Evolutionary conservation across 2,888 invertebrate genomes (phyloP).

Genomic region (Trachelus iudaicus): DNA sequence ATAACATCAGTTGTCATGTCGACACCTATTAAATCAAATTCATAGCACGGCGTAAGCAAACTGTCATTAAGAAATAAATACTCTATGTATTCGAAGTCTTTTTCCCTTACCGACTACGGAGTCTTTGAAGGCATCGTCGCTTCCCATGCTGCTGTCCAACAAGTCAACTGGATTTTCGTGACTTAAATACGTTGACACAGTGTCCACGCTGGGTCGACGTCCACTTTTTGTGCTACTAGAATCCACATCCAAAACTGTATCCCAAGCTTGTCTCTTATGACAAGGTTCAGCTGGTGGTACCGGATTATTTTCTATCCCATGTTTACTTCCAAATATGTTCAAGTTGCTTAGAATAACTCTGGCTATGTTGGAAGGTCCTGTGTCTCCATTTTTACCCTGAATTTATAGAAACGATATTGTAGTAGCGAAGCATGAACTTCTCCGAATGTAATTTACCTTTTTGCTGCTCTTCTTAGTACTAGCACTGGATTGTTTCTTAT

Average conservation of each 20-base stretch:
- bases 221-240: slow-evolving; percentile 81
- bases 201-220: slow-evolving; percentile 85
- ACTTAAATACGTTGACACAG: slow-evolving; percentile 89
- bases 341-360: slow-evolving; percentile 83
- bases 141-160: slow-evolving; percentile 77
- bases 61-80: not conserved
- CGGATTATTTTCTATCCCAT: slow-evolving; percentile 46
- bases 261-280: slow-evolving; percentile 58
- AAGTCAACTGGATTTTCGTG: slow-evolving; percentile 82
- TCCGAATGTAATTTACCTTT: slow-evolving; percentile 51
- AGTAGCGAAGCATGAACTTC: not conserved
- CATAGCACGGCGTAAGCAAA: not conserved
- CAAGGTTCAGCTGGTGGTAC: slow-evolving; percentile 46
- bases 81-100: not conserved
- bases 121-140: slow-evolving; percentile 76
- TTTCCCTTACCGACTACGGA: slow-evolving; percentile 67
- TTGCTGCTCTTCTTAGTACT: slow-evolving; percentile 65
- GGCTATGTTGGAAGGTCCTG: slow-evolving; percentile 74
- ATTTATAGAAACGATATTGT: not conserved
- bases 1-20: slow-evolving; percentile 73
- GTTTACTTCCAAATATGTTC: slow-evolving; percentile 77
- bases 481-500: slow-evolving; percentile 54
- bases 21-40: slow-evolving; percentile 58
- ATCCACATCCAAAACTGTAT: slow-evolving; percentile 72
- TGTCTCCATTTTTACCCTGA: slow-evolving; percentile 63